Base-by-base conservation (phyloP, 2,888 invertebrate species). In the Ecdyonurus torrentis region DNA sequence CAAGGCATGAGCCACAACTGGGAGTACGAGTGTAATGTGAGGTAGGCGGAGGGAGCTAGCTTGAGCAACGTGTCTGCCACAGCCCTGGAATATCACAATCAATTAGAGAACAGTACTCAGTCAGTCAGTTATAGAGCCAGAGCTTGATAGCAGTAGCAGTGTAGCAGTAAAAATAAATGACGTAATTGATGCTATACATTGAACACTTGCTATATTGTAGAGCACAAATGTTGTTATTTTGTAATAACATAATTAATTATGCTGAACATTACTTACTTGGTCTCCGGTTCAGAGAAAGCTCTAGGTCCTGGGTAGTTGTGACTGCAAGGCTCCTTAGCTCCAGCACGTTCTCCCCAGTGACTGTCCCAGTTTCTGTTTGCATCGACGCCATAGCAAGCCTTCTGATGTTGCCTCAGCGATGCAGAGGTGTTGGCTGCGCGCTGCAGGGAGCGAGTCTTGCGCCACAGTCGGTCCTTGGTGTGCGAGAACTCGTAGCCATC, bases 401-500 rank as follows among this genome's bases (percentile, higher is more conserved):
- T 7, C 10, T 18, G 7, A 7, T 18, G 7, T 55, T 55, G n/a
- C 20, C 7, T 5, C 19, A 7, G 3, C 5, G 15, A 7, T 22
- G 5, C 22, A 7, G 55, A 10, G 19, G 55, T 7, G 55, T 55
- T 55, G n/a, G 15, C 55, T 5, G 55, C 55, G n/a, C 15, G n/a
- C 22, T 55, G 55, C 20, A 20, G 55, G 7, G 55, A 55, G n/a
- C 55, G 55, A 7, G 55, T 55, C 22, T 55, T 55, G 55, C 55
- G 55, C 55, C 55, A 55, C 55, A 55, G 55, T 22, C 55, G 55
- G 55, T 55, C 55, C 22, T 20, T 7, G 5, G 55, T 55, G 55
- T 55, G 55, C 55, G 55, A 55, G 55, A 20, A 55, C 22, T 55
- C 55, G 55, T 55, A 55, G 55, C 55, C 55, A n/a, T 55, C 55